Base-by-base conservation (phyloP, 2,888 invertebrate species). In the Drosophila mayaguana region DNA sequence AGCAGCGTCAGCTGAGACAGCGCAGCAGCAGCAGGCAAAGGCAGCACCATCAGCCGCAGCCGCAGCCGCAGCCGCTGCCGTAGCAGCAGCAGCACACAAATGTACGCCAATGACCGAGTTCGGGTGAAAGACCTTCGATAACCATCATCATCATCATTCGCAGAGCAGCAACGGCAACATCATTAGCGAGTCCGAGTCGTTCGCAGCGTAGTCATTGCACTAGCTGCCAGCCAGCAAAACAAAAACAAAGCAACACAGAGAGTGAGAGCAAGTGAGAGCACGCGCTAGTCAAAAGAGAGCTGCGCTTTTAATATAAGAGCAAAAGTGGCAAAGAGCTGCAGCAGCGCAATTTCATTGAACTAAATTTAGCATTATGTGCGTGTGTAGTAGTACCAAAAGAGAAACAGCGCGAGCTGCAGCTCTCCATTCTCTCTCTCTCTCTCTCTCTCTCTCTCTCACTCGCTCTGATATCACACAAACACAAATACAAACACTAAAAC, bases 101-200 rank as follows among this genome's bases (percentile, higher is more conserved):
- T 92, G 92, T 92, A 92, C 93, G 93, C 93, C 93, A 93, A 93
- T 93, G 93, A 93, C 93, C 93, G 93, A 92, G 92, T 92, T 92
- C 93, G 93, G 93, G 93, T 93, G 93, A 93, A 93, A 93, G 93
- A 93, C 93, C 93, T 93, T 93, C 92, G 92, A 92, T 92, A 91
- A 92, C 92, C 92, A 92, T 92, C 91, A 91, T 92, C 90, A 88
- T 91, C 90, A 89, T 91, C 84, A 88, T 89, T 81, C 77, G 78
- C 87, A 83, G 81, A 81, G 89, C 85, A 81, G 90, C 76, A 81
- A 81, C 75, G 82, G 81, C 79, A 86, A 75, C 88, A 83, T 83
- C 83, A 86, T 80, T 81, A 75, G 70, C 72, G 80, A 79, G 77
- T 77, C 67, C 70, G 79, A 76, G 72, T 75, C 73, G 69, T 76